Base-by-base conservation (phyloP, 2,797 vertebrate genomes). In the Rhadinocentrus ornatus region DNA sequence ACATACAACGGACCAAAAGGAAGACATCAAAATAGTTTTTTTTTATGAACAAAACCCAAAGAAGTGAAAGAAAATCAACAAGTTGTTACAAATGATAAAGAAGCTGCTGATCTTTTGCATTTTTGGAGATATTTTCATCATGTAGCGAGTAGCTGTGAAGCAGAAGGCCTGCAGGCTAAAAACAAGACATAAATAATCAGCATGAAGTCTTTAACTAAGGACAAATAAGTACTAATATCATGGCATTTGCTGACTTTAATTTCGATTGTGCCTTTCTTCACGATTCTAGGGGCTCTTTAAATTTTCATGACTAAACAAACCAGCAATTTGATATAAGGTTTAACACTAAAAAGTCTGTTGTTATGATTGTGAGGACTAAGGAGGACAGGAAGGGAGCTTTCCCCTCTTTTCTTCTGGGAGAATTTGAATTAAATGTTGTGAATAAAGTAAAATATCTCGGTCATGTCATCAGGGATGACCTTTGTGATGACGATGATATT, bases 1-100 rank as follows among this genome's bases (percentile, higher is more conserved):
- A 6, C 34, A 46, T 31, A 75, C 37, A n/a, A 75, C 4, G 48
- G 57, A 65, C 35, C 66, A 41, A 60, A 55, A 35, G 58, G 46
- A 22, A 46, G 32, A 74, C 48, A 56, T 16, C 12, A 7, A 50
- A 31, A 78, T 15, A 6, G 57, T 22, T 8, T 44, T 44, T 44
- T 44, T 58, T 63, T 26, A 56, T 32, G 62, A 66, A 50, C 24
- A 62, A 22, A 69, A 16, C 32, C 22, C 29, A 46, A 46, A 35
- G 31, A 48, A n/a, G 31, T 16, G 7, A 56, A 26, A 9, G 5
- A 22, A 16, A 44, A 32, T 22, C 22, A 22, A 41, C 9, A 66
- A 9, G 29, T 35, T 20, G 29, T 34, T 73, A 46, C 34, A 55
- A 44, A 34, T 54, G 4, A 20, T 10, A 62, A 32, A 26, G n/a